phyloP scores from a whole-genome alignment of 2,797 vertebrate genomes.

The Pipistrellus nathusii region DNA sequence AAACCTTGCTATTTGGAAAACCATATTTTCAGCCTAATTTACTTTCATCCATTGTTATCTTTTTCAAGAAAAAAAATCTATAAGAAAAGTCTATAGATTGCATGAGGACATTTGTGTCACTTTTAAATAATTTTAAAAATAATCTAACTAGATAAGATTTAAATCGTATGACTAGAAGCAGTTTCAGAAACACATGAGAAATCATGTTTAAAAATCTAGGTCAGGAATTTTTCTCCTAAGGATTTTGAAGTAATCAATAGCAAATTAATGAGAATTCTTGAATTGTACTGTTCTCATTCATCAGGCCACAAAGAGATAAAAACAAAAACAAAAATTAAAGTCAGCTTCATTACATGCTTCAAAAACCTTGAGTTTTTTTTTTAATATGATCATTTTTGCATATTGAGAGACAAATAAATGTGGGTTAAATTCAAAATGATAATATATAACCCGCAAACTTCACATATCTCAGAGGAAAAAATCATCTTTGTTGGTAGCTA shows the following conservation, averaged over 20 bases:
- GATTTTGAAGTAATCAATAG: neutral
- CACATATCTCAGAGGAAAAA: accelerated
- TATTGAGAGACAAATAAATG: neutral
- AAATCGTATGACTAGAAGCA: neutral
- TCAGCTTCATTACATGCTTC: neutral
- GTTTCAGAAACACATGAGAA: neutral
- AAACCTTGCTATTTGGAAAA: neutral
- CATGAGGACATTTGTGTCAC: neutral
- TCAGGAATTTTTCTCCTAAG: neutral
- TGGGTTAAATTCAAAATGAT: neutral
- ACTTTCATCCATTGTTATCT: neutral
- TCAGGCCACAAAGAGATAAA: neutral
- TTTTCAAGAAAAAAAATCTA: neutral
- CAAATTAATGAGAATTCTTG: neutral
- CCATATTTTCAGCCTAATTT: neutral
- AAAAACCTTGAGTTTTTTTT: neutral
- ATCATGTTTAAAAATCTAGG: neutral
- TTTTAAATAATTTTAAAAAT: neutral
- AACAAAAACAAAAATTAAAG: neutral
- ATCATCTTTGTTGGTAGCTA: neutral
- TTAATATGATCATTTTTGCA: neutral
- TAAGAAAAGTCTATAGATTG: neutral
- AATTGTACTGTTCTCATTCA: accelerated
- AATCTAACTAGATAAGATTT: neutral
- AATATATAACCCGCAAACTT: neutral